A percentile compares a stretch with the other conserved stretches of the same genome.
Conservation (phyloP, 2,888 invertebrate species). For the Sthenelais limicola region DNA sequence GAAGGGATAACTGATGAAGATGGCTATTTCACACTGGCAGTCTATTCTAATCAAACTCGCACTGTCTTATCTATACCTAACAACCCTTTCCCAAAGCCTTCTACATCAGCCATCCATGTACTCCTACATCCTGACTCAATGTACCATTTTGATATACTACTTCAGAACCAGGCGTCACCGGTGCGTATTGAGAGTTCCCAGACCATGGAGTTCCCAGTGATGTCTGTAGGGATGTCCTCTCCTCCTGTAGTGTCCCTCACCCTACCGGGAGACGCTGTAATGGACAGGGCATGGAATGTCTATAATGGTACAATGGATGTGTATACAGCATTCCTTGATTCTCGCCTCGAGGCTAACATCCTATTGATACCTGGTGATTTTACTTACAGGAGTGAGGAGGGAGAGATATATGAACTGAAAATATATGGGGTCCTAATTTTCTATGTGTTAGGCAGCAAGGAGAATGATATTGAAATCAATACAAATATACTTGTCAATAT, state of each 20-base stretch:
- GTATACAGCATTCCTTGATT: constrained; percentile 7
- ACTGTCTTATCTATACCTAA: neutral
- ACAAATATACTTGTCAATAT: neutral
- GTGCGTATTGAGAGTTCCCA: constrained; percentile 15
- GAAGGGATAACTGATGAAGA: neutral
- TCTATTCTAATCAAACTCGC: neutral
- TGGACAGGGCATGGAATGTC: neutral
- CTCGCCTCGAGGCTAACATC: neutral
- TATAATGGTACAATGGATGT: constrained; percentile 20
- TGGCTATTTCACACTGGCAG: constrained; percentile 12
- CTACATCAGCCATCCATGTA: neutral
- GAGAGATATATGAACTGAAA: neutral
- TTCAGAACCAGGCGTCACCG: constrained; percentile 16
- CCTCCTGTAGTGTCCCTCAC: constrained; percentile 9
- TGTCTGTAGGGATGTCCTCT: neutral
- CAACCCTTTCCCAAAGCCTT: neutral
- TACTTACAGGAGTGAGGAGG: neutral
- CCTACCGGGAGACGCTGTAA: constrained; percentile 4
- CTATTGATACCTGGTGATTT: neutral
- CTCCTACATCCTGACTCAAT: neutral
- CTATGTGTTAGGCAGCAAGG: neutral
- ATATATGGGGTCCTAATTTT: constrained; percentile 1
- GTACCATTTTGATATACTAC: neutral
- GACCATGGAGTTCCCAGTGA: constrained; percentile 30
- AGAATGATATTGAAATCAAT: constrained; percentile 2